Base-by-base conservation (phyloP, 2,113 vertebrate species). In the Camelus dromedarius region DNA sequence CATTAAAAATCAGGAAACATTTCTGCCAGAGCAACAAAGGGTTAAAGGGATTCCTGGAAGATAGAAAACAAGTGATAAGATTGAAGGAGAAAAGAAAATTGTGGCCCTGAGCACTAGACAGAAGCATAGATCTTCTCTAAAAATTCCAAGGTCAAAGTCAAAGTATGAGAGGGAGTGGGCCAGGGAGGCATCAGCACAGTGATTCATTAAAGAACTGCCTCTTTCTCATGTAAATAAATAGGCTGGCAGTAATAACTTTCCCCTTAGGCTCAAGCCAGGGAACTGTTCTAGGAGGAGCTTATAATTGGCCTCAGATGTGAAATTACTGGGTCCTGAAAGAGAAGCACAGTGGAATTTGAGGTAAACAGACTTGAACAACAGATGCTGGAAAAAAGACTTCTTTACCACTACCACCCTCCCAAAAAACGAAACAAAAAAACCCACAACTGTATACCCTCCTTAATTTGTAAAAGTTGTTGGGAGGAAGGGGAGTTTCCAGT, bases 191-290 rank as follows among this genome's bases (percentile, higher is more conserved):
- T 80, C 28, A n/a, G 26, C 6, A 62, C 22, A 69, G 46, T 64
- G 83, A 96, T 95, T 96, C 42, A 32, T 92, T 91, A 79, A 69
- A 62, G 12, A 58, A 24, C 24, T 22, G 62, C 80, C 70, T 92
- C 35, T 60, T 66, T 91, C 52, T 88, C 9, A 3, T 82, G 75
- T 66, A 96, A 95, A 96, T 88, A 95, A 93, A 85, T 76, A 91
- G 83, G 28, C 70, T 72, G 46, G 54, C 64, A 80, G 64, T 32
- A 81, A 87, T 8, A 22, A 95, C 91, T 76, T 93, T 48, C 80
- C 66, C 80, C 62, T 46, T 52, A 84, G 75, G 66, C 58, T 87
- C 38, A 30, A 75, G 22, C 26, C 69, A 76, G 22, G 60, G 46
- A 91, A 35, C 28, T 66, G 18, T 26, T 92, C 42, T 64, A 73